These are phyloP conservation scores for Papio anubis DNA, from an alignment of 2,113 vertebrate genomes.

Conservation along the genomic window DNA sequence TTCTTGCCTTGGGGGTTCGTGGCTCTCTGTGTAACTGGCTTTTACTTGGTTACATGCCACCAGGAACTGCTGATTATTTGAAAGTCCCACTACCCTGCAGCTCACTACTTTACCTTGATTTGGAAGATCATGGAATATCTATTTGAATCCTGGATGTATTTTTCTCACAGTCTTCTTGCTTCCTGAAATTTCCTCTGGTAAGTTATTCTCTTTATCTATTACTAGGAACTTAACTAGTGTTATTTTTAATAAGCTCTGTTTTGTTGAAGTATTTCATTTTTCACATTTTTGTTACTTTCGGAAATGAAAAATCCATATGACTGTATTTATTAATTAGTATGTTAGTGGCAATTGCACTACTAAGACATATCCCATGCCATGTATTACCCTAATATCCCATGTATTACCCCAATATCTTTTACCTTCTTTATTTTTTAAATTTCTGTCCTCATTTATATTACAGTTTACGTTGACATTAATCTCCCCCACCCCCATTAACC, in stretches of 20 bases:
- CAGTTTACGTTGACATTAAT: not conserved
- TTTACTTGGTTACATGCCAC: conserved; percentile 57
- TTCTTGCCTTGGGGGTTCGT: not conserved
- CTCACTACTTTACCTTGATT: conserved; percentile 52
- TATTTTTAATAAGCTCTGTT: not conserved
- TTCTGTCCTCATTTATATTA: conserved; percentile 13
- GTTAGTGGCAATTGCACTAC: not conserved
- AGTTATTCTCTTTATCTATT: conserved; percentile 74
- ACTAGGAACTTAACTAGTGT: not conserved
- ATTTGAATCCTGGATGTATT: conserved; percentile 70
- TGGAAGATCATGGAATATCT: conserved; percentile 79
- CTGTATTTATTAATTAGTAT: not conserved
- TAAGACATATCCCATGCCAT: not conserved
- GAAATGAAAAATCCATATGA: conserved; percentile 40
- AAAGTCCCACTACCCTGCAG: conserved; percentile 55
- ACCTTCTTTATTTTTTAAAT: not conserved
- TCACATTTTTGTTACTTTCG: conserved; percentile 43
- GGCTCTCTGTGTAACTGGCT: conserved; percentile 31
- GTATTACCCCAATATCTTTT: not conserved
- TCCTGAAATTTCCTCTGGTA: conserved; percentile 80
- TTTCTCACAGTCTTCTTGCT: conserved; percentile 67
- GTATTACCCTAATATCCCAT: not conserved
- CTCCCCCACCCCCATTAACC: not conserved
- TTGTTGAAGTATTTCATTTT: not conserved
- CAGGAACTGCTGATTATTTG: conserved; percentile 62